Evolutionary conservation across 1,140 invertebrate species (phyloP), one percentile per base, ranked within the genome.

Genomic region (Drosophila mojavensis): DNA sequence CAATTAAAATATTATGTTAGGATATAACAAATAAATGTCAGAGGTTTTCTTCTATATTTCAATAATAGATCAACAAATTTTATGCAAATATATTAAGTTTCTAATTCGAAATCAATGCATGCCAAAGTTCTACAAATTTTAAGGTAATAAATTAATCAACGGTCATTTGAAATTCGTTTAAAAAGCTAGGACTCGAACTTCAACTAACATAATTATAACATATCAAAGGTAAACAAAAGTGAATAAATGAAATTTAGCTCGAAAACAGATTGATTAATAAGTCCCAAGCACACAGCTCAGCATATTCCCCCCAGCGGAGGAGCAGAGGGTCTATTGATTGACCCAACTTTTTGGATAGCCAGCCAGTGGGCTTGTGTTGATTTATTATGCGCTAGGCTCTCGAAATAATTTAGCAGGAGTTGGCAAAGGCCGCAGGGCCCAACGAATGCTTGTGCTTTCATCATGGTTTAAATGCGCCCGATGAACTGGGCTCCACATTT

Each of bases 401-500:
- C 59, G 48, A 53, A 73, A 86, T 85, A 86, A 79, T 85, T 81
- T 68, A 72, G 68, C n/a, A 47, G 43, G 15, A 15, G n/a, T 15
- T 70, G 60, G 59, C 78, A 70, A 13, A 81, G 78, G 82, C 63
- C 82, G 71, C 47, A 68, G 59, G 74, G 58, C 59, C 9, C 36
- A 69, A 56, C 45, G 53, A 70, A 45, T 59, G 39, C 33, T 74
- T 41, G 48, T 54, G 43, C 33, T 74, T 33, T 60, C 64, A 68
- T 67, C 70, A 65, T 69, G 70, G 75, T 68, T 81, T 85, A 86
- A 81, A 86, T 67, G 66, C 63, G 62, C 67, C 68, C 67, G 60
- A 85, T 85, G 81, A 84, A 81, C 81, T 75, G 68, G 60, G 59
- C 50, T 56, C 54, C 66, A 78, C 63, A 78, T 85, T 85, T 78